Evolutionary conservation across 1,140 invertebrate genomes (phyloP), one percentile per base, ranked within the genome.

Genomic region (Orussus abietinus): DNA sequence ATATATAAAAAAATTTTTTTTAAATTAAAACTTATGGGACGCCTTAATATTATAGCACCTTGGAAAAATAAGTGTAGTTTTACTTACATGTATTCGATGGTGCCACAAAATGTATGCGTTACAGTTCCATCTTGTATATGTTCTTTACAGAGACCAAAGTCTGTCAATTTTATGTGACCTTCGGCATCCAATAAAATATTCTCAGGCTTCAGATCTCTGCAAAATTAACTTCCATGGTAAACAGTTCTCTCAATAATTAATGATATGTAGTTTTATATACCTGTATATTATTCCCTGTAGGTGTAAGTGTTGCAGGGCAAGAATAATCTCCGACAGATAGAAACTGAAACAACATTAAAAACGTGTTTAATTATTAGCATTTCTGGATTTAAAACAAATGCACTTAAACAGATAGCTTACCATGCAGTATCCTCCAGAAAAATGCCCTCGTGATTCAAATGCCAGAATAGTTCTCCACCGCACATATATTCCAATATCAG

Each of bases 131-230:
- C 92, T 66, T 88, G 83, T 62, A 99, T 92, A 59, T 96, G 90
- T 75, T 99, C 96, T 72, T 99, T 99, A 73, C 96, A 99, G 39
- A 99, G 77, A 38, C 97, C 97, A 82, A 99, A 99, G 78, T 99
- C 97, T 41, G 97, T 99, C 29, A 99, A 75, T 76, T 99, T 99
- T 2, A 99, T 92, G 77, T 99, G 97, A 33, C 96, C 96, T 62
- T 88, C 81, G 34, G 82, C 80, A 77, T 98, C 95, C 42, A 99
- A 76, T 18, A 99, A 74, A 55, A 99, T 93, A 78, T 99, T 99
- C 77, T 99, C 97, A 47, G 97, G 96, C 73, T 99, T 99, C 50
- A 99, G 81, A 78, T 99, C 97, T 75, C 92, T 83, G 76, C 19
- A 54, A 55, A 59, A 36, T 22, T 47, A 38, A 36, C 31, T 20